Evolutionary conservation across 2,888 invertebrate species (phyloP), one percentile per base, ranked within the genome.

Genomic region (Eristalinus sepulchralis): DNA sequence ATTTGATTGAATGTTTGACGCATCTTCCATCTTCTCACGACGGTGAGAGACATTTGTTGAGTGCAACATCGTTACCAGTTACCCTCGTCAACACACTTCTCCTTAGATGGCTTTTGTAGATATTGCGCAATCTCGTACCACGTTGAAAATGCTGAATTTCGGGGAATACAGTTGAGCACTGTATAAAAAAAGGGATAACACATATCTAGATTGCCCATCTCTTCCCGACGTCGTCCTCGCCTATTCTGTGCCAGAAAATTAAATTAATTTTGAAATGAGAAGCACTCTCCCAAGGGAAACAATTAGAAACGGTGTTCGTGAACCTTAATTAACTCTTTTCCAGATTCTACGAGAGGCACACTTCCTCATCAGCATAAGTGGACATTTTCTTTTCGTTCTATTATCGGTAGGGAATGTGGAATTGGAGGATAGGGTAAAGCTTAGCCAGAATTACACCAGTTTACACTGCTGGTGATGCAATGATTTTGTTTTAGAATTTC

Each of bases 291-390:
- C 59, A n/a, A 36, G 24, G 53, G 64, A 83, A 64, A 79, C 75
- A 80, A 75, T 83, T 80, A 75, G 68, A 75, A 70, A 75, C 64
- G 66, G 78, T 67, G 67, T 72, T 68, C 63, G 60, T 68, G 73
- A 70, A 75, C 80, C 83, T 73, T 80, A 75, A 83, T 83, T 80
- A 84, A 80, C 75, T 60, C 66, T 70, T 80, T 75, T 53, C 27
- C 73, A 66, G 53, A 72, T 53, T 75, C 80, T 68, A 22, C 39
- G 63, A 66, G 53, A 72, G 24, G 79, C 78, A 57, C 72, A 62
- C 67, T 67, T 67, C 60, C 60, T 27, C 36, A 33, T 4, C 57
- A 57, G 22, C 13, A n/a, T n/a, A n/a, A 10, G 57, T 10, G 33
- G 70, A 64, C 53, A 22, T 20, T 39, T 24, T 33, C n/a, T 71